phyloP scores from a whole-genome alignment of 2,797 vertebrate genomes.

The Garrulus glandarius region DNA sequence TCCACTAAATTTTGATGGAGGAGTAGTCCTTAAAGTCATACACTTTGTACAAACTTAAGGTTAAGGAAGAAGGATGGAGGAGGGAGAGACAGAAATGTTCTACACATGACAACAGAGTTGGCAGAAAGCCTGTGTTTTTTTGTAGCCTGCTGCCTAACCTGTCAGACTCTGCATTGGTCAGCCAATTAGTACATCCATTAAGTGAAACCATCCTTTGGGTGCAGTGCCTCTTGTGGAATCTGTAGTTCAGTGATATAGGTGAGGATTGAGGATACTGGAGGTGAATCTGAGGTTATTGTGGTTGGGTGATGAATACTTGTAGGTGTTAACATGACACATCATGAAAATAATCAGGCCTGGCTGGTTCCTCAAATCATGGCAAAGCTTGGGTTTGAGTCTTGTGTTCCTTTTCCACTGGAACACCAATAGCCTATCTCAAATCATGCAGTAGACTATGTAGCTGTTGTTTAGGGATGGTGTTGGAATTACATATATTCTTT shows the following conservation, averaged over 20 bases:
- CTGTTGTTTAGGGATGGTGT: background rate
- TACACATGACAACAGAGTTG: fast-evolving
- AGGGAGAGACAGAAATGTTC: background rate
- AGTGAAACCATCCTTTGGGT: background rate
- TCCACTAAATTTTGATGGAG: background rate
- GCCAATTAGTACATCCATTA: background rate
- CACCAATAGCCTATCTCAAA: background rate
- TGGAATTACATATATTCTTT: background rate
- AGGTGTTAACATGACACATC: background rate
- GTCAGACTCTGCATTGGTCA: background rate
- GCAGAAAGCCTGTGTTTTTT: background rate
- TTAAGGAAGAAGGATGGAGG: background rate
- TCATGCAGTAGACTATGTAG: background rate
- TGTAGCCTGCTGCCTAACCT: background rate
- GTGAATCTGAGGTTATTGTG: background rate
- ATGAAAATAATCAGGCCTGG: background rate
- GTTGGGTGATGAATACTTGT: background rate
- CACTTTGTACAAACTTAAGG: background rate
- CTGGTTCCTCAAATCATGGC: background rate
- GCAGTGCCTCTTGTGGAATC: background rate
- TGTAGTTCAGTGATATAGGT: fast-evolving
- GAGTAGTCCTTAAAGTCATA: background rate
- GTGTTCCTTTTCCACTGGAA: background rate
- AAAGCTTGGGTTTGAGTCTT: background rate
- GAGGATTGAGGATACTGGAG: background rate